These are phyloP conservation scores for Pangasius krempfi DNA, from an alignment of 2,797 vertebrate species.

Conservation along the genomic window DNA sequence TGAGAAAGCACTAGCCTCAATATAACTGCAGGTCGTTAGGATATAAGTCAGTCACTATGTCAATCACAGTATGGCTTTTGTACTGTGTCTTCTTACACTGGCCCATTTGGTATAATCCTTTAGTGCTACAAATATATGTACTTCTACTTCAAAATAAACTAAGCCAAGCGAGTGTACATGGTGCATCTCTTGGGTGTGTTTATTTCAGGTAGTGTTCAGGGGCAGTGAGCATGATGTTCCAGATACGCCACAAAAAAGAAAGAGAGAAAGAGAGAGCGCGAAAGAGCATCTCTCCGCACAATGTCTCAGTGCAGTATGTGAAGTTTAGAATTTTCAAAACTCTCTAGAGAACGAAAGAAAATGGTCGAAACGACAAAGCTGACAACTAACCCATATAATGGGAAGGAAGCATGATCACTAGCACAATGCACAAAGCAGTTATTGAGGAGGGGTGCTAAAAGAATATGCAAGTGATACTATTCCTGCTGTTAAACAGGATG, in stretches of 20 bases:
- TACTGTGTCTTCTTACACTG: not conserved
- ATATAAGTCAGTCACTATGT: not conserved
- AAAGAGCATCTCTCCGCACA: not conserved
- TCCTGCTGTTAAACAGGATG: not conserved
- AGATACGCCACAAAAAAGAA: not conserved
- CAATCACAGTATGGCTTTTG: not conserved
- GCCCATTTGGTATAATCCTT: not conserved
- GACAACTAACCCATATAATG: not conserved
- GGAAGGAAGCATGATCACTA: not conserved
- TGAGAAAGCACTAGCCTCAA: not conserved
- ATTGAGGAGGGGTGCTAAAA: not conserved
- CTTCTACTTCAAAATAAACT: no score
- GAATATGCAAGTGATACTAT: not conserved
- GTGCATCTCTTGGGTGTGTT: conserved; percentile 6
- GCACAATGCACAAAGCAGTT: not conserved
- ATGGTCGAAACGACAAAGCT: not conserved
- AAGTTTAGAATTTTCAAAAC: not conserved
- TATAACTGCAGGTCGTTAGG: not conserved
- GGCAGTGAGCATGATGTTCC: conserved; percentile 5
- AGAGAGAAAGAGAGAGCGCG: not conserved
- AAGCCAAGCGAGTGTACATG: not conserved
- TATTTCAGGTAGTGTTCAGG: conserved; percentile 25
- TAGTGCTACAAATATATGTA: not conserved
- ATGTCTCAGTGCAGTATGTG: not conserved
- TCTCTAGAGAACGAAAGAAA: not conserved